phyloP scores from a whole-genome alignment of 2,797 vertebrate species.

The Acropternis orthonyx region DNA sequence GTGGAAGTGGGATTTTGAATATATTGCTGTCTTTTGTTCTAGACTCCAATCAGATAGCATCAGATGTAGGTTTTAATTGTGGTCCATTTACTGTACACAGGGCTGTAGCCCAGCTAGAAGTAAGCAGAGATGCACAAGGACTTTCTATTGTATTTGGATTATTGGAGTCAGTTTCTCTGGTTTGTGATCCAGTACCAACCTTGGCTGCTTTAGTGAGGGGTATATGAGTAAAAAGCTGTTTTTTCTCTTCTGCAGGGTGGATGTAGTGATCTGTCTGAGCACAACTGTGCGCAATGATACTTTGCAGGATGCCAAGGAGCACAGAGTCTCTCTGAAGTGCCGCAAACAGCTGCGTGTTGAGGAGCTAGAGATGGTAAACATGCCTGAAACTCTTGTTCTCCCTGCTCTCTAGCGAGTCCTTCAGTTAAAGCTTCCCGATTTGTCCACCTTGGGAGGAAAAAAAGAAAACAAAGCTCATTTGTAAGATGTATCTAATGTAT shows the following conservation, averaged over 20 bases:
- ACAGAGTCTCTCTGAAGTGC: constrained; percentile 93
- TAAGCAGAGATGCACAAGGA: not conserved
- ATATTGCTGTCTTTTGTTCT: not conserved
- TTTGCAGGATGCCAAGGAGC: constrained; percentile 92
- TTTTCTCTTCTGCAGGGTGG: constrained; percentile 84
- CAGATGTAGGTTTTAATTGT: not conserved
- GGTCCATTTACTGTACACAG: not conserved
- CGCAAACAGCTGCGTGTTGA: constrained; percentile 96
- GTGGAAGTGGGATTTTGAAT: not conserved
- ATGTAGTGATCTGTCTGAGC: constrained; percentile 96
- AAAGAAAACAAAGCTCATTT: not conserved
- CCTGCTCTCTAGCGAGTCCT: not conserved
- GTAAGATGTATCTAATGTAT: not conserved
- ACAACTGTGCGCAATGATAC: constrained; percentile 96
- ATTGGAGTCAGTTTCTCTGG: not conserved
- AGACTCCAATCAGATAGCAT: not conserved
- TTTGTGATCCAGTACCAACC: not conserved
- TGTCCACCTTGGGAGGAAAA: not conserved
- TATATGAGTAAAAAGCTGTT: not conserved
- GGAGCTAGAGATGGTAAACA: constrained; percentile 93
- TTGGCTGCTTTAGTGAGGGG: not conserved
- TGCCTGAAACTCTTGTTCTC: not conserved
- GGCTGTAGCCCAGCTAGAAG: not conserved
- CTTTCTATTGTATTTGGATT: not conserved
- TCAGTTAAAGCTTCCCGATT: not conserved